These are phyloP conservation scores for Microctonus hyperodae DNA, from an alignment of 2,888 invertebrate species.

Conservation along the genomic window DNA sequence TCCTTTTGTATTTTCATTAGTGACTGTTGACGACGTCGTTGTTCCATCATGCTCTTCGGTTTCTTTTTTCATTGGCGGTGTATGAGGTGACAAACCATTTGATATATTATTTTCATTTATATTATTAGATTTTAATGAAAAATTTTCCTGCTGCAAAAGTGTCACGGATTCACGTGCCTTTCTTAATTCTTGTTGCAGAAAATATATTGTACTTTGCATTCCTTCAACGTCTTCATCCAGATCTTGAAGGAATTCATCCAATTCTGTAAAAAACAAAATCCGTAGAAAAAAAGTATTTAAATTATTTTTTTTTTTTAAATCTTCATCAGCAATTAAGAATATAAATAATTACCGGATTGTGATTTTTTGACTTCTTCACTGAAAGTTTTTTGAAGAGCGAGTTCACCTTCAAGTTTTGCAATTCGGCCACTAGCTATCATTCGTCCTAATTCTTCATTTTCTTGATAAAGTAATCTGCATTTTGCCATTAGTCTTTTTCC, in stretches of 20 bases:
- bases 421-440: constrained; percentile 94
- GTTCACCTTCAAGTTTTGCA: constrained; percentile 94
- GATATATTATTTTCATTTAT: constrained; percentile 52
- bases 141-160: constrained; percentile 70
- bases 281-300: background rate
- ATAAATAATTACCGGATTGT: constrained; percentile 77
- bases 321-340: too few relatives aligned
- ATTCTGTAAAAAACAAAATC: constrained; percentile 69
- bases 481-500: constrained; percentile 98
- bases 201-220: constrained; percentile 96
- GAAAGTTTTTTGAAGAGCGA: constrained; percentile 93
- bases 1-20: background rate
- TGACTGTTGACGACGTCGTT: constrained; percentile 5
- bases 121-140: constrained; percentile 46
- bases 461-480: constrained; percentile 92
- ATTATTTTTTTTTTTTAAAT: background rate
- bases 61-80: constrained; percentile 57
- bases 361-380: constrained; percentile 96
- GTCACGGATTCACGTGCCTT: constrained; percentile 77
- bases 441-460: constrained; percentile 96
- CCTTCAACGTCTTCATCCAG: constrained; percentile 97
- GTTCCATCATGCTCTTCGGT: constrained; percentile 40
- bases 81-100: constrained; percentile 58
- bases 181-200: constrained; percentile 90
- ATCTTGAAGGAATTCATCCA: constrained; percentile 95